Evolutionary conservation across 1,140 invertebrate genomes (phyloP).

Genomic region (Frieseomelitta varia): DNA sequence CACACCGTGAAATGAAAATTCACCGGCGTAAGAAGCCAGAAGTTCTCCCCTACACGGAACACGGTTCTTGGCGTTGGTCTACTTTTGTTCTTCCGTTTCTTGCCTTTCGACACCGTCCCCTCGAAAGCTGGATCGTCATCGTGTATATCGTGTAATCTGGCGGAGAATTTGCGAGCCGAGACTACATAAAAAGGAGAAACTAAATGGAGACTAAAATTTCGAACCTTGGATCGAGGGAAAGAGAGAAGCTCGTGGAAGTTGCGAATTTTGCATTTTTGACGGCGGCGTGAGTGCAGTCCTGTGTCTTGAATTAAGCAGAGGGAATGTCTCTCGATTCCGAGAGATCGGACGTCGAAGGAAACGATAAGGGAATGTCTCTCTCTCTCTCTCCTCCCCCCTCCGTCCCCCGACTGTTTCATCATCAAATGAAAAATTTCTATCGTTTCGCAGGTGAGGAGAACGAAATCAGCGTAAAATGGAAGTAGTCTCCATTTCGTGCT

Average conservation of each 20-base stretch:
- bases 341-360: no score
- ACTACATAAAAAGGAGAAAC: no score
- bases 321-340: background rate
- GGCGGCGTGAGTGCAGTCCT: no score
- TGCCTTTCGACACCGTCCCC: no score
- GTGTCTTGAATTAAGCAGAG: background rate
- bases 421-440: no score
- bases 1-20: conserved; percentile 25
- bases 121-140: background rate
- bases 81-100: conserved; percentile 7
- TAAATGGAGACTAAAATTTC: background rate
- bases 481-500: no score
- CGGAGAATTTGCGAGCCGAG: no score
- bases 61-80: background rate
- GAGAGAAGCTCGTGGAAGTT: background rate
- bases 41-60: background rate
- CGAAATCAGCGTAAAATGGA: no score
- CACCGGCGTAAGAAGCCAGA: background rate
- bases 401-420: no score
- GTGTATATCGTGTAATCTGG: no score
- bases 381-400: no score
- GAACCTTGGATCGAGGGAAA: background rate
- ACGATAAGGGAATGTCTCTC: background rate
- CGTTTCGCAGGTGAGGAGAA: no score
- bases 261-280: background rate